phyloP scores from a whole-genome alignment of 2,113 vertebrate genomes.

The Eira barbara region DNA sequence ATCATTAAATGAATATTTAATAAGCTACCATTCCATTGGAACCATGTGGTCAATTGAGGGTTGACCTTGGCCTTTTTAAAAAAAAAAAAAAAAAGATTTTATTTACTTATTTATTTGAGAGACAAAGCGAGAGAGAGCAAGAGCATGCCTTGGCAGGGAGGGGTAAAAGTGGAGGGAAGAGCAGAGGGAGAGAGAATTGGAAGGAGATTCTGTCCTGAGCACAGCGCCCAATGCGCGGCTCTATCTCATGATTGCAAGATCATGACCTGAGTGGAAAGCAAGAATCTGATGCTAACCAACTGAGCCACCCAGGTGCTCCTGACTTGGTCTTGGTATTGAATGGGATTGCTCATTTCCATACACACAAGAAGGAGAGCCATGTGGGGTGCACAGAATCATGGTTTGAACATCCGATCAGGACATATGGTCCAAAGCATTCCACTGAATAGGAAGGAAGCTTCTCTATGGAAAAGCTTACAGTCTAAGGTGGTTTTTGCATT shows the following conservation, averaged over 20 bases:
- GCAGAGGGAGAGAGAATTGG: not conserved
- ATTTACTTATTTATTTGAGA: not conserved
- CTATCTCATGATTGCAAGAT: not conserved
- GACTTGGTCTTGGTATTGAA: not conserved
- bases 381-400: not conserved
- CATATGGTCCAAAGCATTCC: not conserved
- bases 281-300: not conserved
- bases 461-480: not conserved
- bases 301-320: not conserved
- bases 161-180: not conserved
- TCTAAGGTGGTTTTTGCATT: not conserved
- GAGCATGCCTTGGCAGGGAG: not conserved
- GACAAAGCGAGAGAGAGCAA: not conserved
- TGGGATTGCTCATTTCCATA: not conserved
- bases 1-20: not conserved
- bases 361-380: not conserved
- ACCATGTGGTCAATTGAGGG: not conserved
- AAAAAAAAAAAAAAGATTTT: no score
- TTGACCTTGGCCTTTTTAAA: not conserved
- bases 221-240: not conserved
- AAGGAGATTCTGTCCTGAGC: not conserved
- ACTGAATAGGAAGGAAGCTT: not conserved
- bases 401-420: not conserved
- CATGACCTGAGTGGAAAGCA: not conserved
- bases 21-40: not conserved